Evolutionary conservation across 2,113 vertebrate species (phyloP), one percentile per base, ranked within the genome.

Genomic region (Rhinopomastus cyanomelas): DNA sequence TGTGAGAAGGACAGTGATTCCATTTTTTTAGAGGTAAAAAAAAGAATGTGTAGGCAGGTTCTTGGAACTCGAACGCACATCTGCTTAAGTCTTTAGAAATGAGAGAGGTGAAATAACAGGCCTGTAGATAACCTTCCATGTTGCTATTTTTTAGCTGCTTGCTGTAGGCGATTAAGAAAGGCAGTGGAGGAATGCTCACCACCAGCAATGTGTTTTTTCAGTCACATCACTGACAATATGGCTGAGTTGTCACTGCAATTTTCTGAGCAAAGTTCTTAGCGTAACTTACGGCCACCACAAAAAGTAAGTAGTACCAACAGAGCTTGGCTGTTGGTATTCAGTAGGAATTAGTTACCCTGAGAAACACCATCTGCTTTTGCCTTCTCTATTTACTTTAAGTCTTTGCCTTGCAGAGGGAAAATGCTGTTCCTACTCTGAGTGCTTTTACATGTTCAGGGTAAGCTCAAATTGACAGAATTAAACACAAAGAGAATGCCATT

Each of bases 31-130:
- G 94, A 42, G 46, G 21, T 48, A 71, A 78, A 1, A 1, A 77
- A 77, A 91, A 81, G 88, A 65, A 51, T 91, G 67, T 84, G 88
- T 93, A 67, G 61, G 39, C 61, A 55, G 49, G 82, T 93, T 91
- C 88, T 87, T 95, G 92, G 88, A 90, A 67, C 76, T 56, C 88
- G 65, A 62, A 60, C 32, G 72, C 90, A 78, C 80, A 91, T 86
- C 90, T 95, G 90, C 81, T 88, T 12, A 12, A 46, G 48, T 20
- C 64, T 85, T 85, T 53, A 73, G 46, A 89, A 80, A 61, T 39
- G 30, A 82, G 77, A 79, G 56, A 49, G 4, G 2, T 5, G 44
- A 52, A 68, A n/a, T 68, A 83, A 69, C 4, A 29, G n/a, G 37
- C 29, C 44, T 53, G 67, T 18, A 42, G 44, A 68, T 81, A 89